Conservation (phyloP, 2,888 invertebrate genomes). For the Standfussiana lucernea region DNA sequence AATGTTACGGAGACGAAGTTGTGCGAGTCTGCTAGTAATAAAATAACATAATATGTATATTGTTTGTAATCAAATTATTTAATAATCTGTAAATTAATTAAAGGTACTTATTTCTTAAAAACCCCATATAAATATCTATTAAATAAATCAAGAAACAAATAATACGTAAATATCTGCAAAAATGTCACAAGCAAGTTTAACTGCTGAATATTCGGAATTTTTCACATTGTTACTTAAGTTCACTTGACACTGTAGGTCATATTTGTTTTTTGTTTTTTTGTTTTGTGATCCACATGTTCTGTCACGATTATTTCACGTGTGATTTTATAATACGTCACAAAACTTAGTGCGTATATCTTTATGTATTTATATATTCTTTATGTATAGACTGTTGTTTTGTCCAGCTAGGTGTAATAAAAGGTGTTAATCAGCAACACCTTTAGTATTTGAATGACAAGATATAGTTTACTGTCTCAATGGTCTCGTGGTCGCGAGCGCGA, state of each 20-base stretch:
- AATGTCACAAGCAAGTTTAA: background rate
- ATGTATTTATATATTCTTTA: background rate
- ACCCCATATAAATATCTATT: too few species aligned
- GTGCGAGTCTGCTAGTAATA: too few species aligned
- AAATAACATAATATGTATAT: background rate
- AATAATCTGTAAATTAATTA: background rate
- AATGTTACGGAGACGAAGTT: too few species aligned
- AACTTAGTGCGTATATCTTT: background rate
- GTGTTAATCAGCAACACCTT: background rate
- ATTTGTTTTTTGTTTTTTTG: background rate
- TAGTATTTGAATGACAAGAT: background rate
- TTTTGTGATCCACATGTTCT: background rate
- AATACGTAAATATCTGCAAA: background rate
- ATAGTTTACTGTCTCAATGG: background rate
- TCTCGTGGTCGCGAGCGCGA: too few species aligned
- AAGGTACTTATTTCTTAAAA: background rate
- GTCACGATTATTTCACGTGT: conserved; percentile 27
- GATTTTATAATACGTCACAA: conserved; percentile 5
- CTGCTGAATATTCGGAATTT: conserved; percentile 12
- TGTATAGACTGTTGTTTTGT: background rate
- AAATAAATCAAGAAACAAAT: too few species aligned
- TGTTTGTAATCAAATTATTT: too few species aligned
- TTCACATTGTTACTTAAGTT: background rate
- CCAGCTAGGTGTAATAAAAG: background rate
- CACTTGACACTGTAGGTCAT: conserved; percentile 14